Conservation (phyloP, 1,140 invertebrate species). For the Drosophila trapezifrons region DNA sequence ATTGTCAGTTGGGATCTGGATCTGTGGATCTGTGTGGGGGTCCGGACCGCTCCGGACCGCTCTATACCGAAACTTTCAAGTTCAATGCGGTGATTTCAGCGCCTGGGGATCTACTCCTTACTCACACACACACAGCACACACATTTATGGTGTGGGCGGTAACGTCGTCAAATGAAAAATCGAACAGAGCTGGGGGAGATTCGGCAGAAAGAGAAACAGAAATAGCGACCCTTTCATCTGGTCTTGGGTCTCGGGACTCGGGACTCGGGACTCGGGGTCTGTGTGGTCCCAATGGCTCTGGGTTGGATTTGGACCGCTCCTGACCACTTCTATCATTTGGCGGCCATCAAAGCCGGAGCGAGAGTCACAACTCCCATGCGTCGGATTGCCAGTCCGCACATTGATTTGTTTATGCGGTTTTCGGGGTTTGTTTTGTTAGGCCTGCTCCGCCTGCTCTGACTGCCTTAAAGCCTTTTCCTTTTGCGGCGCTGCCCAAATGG, state of each 20-base stretch:
- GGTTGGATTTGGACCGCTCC: conserved; percentile 12
- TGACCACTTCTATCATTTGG: conserved; percentile 74
- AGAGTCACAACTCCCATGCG: conserved; percentile 55
- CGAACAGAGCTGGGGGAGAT: conserved; percentile 39
- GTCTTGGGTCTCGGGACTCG: conserved; percentile 8
- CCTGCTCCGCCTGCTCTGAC: conserved; percentile 47
- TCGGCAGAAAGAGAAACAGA: conserved; percentile 27
- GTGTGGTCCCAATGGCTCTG: conserved; percentile 51
- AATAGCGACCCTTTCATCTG: conserved; percentile 61
- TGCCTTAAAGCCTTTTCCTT: conserved; percentile 32
- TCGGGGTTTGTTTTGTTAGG: conserved; percentile 74
- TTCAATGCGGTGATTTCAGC: conserved; percentile 73
- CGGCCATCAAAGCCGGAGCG: conserved; percentile 68
- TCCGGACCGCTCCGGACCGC: conserved; percentile 1
- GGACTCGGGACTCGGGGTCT: conserved; percentile 17
- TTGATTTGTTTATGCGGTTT: conserved; percentile 78
- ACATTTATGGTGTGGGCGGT: conserved; percentile 73
- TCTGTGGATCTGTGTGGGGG: conserved; percentile 39
- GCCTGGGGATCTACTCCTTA: conserved; percentile 52
- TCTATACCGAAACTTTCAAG: conserved; percentile 57
- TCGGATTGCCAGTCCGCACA: conserved; percentile 49
- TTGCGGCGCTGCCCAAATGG: conserved; percentile 49
- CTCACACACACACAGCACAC: conserved; percentile 12
- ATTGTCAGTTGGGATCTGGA: conserved; percentile 64
- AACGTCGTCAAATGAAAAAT: conserved; percentile 79